These are phyloP conservation scores for Heteronetta atricapilla DNA, from an alignment of 2,113 vertebrate species.

Conservation along the genomic window DNA sequence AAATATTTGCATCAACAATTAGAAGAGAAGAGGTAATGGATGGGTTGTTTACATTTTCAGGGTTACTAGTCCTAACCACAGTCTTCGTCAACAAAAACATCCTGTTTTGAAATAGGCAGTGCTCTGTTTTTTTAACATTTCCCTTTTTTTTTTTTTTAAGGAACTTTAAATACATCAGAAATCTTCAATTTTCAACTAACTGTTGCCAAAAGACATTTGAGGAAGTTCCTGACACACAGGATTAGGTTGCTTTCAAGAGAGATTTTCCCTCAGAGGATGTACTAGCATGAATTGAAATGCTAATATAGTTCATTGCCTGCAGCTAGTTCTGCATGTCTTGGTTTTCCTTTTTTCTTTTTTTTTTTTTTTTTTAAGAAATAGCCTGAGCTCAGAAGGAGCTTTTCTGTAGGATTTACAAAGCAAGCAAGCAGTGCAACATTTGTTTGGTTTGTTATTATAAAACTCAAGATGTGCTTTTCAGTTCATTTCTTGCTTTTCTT, in stretches of 20 bases:
- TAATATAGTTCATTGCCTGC: slow-evolving; percentile 18
- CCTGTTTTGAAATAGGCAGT: slow-evolving; percentile 45
- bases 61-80: slow-evolving; percentile 50
- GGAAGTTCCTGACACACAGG: background rate
- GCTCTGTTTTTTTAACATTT: background rate
- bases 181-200: slow-evolving; percentile 4
- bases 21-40: slow-evolving; percentile 16
- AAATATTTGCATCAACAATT: slow-evolving; percentile 13
- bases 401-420: slow-evolving; percentile 9
- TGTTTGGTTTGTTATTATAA: background rate
- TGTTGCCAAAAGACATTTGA: slow-evolving; percentile 18
- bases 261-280: background rate
- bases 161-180: background rate
- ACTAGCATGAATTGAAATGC: slow-evolving; percentile 44
- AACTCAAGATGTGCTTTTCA: background rate
- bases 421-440: background rate
- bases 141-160: slow-evolving; percentile 8
- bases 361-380: slow-evolving; percentile 53
- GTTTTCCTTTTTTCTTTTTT: slow-evolving; percentile 61
- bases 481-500: background rate
- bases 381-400: background rate
- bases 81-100: slow-evolving; percentile 48
- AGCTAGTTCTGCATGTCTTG: slow-evolving; percentile 40
- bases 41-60: slow-evolving; percentile 39
- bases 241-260: slow-evolving; percentile 22